Evolutionary conservation across 2,797 vertebrate species (phyloP), one percentile per base, ranked within the genome.

Genomic region (Petrocephalus schoutedeni): DNA sequence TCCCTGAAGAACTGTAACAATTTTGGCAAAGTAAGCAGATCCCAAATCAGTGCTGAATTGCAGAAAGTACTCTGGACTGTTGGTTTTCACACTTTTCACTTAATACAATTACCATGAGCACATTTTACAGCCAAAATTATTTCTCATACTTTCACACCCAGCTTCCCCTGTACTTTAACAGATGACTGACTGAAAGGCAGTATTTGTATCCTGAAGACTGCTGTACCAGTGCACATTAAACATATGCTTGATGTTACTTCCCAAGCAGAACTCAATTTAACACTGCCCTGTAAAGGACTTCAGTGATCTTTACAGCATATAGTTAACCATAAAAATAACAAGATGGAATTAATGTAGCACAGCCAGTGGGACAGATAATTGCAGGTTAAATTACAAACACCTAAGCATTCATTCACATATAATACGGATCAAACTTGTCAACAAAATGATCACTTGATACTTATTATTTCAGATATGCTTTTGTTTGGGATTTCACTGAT

Each of bases 321-420:
- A 53, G 51, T 54, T 84, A 84, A 54, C 45, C n/a, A 56, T 23
- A 53, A 84, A 53, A 53, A 84, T 23, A 84, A 84, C 82, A 84
- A 84, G 51, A 21, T 53, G 51, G 82, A 84, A 84, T 84, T 84
- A 84, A 84, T 54, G 21, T 9, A 28, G 82, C 51, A 49, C 51
- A 54, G 51, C 9, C 82, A 84, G 82, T 21, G 23, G 82, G 23
- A 84, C 51, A 53, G 51, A 84, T 84, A 84, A 84, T 84, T 84
- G 82, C 82, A 54, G 21, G 82, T 12, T 84, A 84, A 84, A 84
- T 84, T 56, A 84, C 82, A 84, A 56, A 56, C 82, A 32, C 51
- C 51, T 23, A 6, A 49, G 10, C 61, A n/a, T 7, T 64, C 7
- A 28, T 5, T 64, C 19, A 64, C 82, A 56, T 19, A 80, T 80